Evolutionary conservation across 1,140 invertebrate genomes (phyloP), one percentile per base, ranked within the genome.

Genomic region (Plutomurus gul): DNA sequence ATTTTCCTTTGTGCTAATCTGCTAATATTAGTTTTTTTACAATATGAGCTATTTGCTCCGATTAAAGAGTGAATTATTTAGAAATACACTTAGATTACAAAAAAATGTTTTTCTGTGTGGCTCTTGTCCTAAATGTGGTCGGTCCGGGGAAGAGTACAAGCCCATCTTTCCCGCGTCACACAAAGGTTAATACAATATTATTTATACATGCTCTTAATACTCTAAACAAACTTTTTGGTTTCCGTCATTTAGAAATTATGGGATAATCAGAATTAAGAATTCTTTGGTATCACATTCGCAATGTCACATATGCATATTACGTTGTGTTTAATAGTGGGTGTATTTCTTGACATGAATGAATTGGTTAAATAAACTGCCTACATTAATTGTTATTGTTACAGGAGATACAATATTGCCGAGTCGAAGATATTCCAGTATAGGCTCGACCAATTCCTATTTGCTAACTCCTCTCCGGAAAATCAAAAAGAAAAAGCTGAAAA

Each of bases 401-500:
- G 56, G 10, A 33, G 30, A 10, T 10, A 11, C 47, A 51, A 3
- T 30, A 0, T n/a, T 65, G 3, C 56, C 5, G 11, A 18, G 30
- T 1, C 25, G 27, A 1, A 25, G 56, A 5, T 65, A 36, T n/a
- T 65, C 56, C 56, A 65, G 27, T 27, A 16, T 65, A 16, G 18
- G n/a, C 18, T 20, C 70, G 20, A 43, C 70, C n/a, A 72, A 43
- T 43, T 72, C 70, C 36, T 43, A 72, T 72, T 72, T 72, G 11
- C 37, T 72, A 11, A 40, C 70, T 40, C 70, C 70, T 13, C 18
- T 40, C 22, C 39, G 36, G 25, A 40, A 40, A 40, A 25, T 13
- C 6, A 72, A 75, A 47, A 75, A 46, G 25, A 30, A 46, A 18
- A 75, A 75, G 8, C 3, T 33, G 8, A 75, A 75, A 75, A 75